Evolutionary conservation across 2,888 invertebrate species (phyloP).

Genomic region (Drosophila rellima): DNA sequence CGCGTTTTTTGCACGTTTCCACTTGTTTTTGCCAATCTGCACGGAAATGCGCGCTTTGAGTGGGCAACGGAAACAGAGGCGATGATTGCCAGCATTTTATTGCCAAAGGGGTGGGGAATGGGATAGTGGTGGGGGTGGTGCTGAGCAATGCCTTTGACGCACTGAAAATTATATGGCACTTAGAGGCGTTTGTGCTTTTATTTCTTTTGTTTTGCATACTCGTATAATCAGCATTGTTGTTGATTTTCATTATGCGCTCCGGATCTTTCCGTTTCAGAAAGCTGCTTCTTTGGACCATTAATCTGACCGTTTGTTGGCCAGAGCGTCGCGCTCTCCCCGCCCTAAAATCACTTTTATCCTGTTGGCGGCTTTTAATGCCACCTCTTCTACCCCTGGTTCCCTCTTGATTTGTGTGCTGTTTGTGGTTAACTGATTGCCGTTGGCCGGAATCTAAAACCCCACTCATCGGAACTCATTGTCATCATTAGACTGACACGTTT

Average conservation of each 20-base stretch:
- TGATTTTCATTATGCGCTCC: conserved; percentile 49
- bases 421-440: conserved; percentile 59
- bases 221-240: conserved; percentile 70
- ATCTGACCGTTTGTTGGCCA: conserved; percentile 39
- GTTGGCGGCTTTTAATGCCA: conserved; percentile 46
- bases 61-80: conserved; percentile 1
- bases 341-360: conserved; percentile 38
- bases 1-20: conserved; percentile 18
- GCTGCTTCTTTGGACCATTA: conserved; percentile 5
- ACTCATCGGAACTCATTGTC: conserved; percentile 23
- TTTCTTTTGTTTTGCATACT: conserved; percentile 75
- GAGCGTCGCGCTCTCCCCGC: conserved; percentile 35
- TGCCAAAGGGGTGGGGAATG: conserved; percentile 5
- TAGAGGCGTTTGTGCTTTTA: conserved; percentile 51
- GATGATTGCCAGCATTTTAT: conserved; percentile 34
- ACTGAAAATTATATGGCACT: conserved; percentile 62
- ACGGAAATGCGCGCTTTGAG: conserved; percentile 16
- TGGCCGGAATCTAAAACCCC: conserved; percentile 39
- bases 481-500: conserved; percentile 45
- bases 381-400: conserved; percentile 4
- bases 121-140: neutral
- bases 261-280: conserved; percentile 41
- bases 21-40: conserved; percentile 37
- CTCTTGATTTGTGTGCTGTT: conserved; percentile 50
- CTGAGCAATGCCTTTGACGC: conserved; percentile 60